Evolutionary conservation across 2,113 vertebrate genomes (phyloP).

Genomic region (Spea multiplicata): DNA sequence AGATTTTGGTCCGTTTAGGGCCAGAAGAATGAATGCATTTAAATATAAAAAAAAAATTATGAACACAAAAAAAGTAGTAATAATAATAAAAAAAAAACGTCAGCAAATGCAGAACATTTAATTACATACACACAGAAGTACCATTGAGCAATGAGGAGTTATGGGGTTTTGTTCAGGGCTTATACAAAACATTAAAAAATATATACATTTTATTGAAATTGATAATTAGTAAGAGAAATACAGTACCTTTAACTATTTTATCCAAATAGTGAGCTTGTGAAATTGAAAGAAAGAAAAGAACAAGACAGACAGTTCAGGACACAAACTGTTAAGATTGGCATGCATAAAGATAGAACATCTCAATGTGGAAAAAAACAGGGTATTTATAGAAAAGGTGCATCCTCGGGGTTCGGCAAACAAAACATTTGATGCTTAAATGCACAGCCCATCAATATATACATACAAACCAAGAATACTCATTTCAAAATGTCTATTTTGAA

Average conservation of each 20-base stretch:
- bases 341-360: slow-evolving; percentile 68
- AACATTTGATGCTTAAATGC: background rate
- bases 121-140: slow-evolving; percentile 39
- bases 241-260: slow-evolving; percentile 99
- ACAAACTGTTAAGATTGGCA: slow-evolving; percentile 69
- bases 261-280: slow-evolving; percentile 98
- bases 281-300: slow-evolving; percentile 66
- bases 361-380: background rate
- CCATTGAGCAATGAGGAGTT: slow-evolving; percentile 17
- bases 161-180: slow-evolving; percentile 32
- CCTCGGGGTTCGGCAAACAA: background rate
- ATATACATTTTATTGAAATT: slow-evolving; percentile 30
- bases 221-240: slow-evolving; percentile 71
- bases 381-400: background rate
- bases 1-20: slow-evolving; percentile 65
- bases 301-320: slow-evolving; percentile 82
- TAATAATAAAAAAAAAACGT: slow-evolving; percentile 8
- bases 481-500: no score
- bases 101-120: slow-evolving; percentile 40
- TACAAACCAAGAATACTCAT: no score
- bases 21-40: slow-evolving; percentile 57
- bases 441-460: no score
- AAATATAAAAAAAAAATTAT: slow-evolving; percentile 52
- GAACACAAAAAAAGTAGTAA: slow-evolving; percentile 40
- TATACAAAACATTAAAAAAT: slow-evolving; percentile 15